Evolutionary conservation across 2,797 vertebrate genomes (phyloP).

Genomic region (Alfaro cultratus): DNA sequence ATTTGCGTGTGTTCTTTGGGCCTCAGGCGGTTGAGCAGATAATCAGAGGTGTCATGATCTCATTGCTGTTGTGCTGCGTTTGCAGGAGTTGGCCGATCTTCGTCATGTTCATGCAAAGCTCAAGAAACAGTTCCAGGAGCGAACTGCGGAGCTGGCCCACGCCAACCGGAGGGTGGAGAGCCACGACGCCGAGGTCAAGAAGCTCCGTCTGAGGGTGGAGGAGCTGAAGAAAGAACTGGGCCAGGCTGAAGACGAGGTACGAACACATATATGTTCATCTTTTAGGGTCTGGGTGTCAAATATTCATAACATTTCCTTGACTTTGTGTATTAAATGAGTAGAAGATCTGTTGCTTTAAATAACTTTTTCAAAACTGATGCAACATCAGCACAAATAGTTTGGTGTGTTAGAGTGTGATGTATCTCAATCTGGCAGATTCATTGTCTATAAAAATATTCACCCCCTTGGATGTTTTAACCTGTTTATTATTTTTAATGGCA

Average conservation of each 20-base stretch:
- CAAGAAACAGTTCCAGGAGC: slow-evolving; percentile 97
- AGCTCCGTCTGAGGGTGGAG: slow-evolving; percentile 92
- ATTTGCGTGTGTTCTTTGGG: not conserved
- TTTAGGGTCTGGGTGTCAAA: not conserved
- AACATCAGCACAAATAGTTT: not conserved
- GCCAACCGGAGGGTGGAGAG: slow-evolving; percentile 91
- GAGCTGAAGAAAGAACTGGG: slow-evolving; percentile 97
- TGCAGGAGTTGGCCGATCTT: slow-evolving; percentile 91
- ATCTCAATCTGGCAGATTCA: too few species aligned
- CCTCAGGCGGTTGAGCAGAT: not conserved
- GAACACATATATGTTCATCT: not conserved
- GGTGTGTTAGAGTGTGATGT: not conserved
- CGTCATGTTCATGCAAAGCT: slow-evolving; percentile 91
- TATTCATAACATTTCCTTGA: not conserved
- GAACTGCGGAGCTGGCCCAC: slow-evolving; percentile 89
- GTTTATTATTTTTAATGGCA: too few species aligned
- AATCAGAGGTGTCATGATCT: not conserved
- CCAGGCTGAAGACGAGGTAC: slow-evolving; percentile 93
- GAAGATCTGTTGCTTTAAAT: not conserved
- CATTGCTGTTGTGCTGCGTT: slow-evolving; percentile 14
- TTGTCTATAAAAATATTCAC: too few species aligned
- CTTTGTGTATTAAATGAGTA: not conserved
- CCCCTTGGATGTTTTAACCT: too few species aligned
- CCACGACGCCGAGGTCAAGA: slow-evolving; percentile 93
- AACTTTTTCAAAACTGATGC: not conserved